Base-by-base conservation (phyloP, 2,113 vertebrate genomes). In the Urocynchramus pylzowi region DNA sequence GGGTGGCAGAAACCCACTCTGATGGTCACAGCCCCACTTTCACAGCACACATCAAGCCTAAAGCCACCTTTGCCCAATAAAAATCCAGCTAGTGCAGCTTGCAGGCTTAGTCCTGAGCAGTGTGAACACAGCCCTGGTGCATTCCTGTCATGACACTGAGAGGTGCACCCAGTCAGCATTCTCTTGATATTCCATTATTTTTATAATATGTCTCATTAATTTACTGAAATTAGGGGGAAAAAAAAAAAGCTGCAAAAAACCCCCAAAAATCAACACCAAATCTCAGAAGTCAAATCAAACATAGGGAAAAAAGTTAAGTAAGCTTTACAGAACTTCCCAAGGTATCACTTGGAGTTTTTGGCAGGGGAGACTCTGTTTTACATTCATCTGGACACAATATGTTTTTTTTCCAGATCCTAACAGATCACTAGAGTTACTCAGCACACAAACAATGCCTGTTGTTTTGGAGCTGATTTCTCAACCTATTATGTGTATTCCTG, bases 391-490 rank as follows among this genome's bases (percentile, higher is more conserved):
- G 95, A 94, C 75, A 71, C 94, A 95, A 96, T 56, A 95, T 96
- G 93, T 23, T 69, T 44, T 90, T n/a, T 75, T 68, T 9, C 87
- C 89, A 93, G 81, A 91, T 93, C 45, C 54, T 93, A 96, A 77
- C 30, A 83, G 90, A 95, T 95, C 67, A 31, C 84, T 94, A 54
- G 65, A 89, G 70, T 96, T 93, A 96, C 93, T 94, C 84, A 94
- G 93, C 94, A 88, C 85, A 95, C 81, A 96, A 96, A 96, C 95
- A 97, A 97, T 97, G 96, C 89, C 94, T 95, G 89, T 95, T 96
- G 95, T 96, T 96, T 89, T 93, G 87, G 84, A 95, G 91, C 67
- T 35, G 93, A 96, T 96, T 97, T 97, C 95, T 54, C 95, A 97
- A 94, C 71, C 64, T 86, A 94, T 91, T 94, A 64, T 96, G 88